Evolutionary conservation across 2,797 vertebrate species (phyloP), one percentile per base, ranked within the genome.

Genomic region (Melopsittacus undulatus): DNA sequence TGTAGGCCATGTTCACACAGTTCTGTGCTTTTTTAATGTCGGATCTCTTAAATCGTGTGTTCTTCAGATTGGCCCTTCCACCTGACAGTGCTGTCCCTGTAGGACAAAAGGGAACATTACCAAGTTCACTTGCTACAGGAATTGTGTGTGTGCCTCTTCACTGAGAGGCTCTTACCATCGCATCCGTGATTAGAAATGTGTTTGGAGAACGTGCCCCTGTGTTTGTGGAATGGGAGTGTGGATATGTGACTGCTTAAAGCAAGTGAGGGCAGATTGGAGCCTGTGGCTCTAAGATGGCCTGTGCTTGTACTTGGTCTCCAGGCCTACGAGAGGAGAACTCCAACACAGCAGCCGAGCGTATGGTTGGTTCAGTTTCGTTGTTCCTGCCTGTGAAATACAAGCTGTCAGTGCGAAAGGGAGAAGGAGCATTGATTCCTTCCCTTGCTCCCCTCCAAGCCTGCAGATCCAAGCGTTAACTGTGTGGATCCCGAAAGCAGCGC

Each of bases 361-460:
- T 5, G 42, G 90, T 90, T 18, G 19, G 79, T 96, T 97, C 84
- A 43, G 94, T 93, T 96, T 96, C 51, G 84, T 96, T 94, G 95
- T 96, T 97, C 96, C 95, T 97, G 95, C 66, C 87, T 96, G 86
- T 61, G 95, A 95, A 97, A 97, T 96, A 94, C 96, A 97, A 96
- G 96, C 97, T 98, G 96, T 96, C 96, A 91, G 95, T 94, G 87
- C 26, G 82, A 97, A 95, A 95, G 92, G 91, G 96, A 97, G 95
- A 93, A 94, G 91, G 86, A 97, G 69, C 94, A 97, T 97, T 94
- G 97, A 97, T 98, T 98, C 97, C 61, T 95, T 96, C 94, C 92
- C 86, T 87, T 57, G 27, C 69, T 87, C 68, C 73, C 64, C 75
- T 91, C 93, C 80, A 70, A 5, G 61, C 66, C 74, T 93, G 93